phyloP scores from a whole-genome alignment of 2,113 vertebrate species.

The Mus musculus region DNA sequence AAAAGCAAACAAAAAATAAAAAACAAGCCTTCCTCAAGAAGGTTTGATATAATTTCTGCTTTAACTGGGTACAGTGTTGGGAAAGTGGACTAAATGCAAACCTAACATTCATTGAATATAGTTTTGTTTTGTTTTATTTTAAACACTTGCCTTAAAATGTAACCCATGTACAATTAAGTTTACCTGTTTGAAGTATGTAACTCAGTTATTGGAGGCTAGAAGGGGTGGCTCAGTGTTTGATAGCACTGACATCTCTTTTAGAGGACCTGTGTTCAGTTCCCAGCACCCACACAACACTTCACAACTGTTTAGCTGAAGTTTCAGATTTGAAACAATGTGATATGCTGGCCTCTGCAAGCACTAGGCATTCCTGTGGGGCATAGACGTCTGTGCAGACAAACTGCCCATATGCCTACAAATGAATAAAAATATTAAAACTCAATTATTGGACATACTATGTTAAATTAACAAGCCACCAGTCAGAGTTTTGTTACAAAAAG shows the following conservation, averaged over 20 bases:
- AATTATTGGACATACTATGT: not conserved
- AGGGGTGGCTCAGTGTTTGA: not conserved
- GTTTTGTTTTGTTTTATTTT: not conserved
- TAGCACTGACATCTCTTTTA: not conserved
- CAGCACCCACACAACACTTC: not conserved
- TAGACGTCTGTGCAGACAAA: not conserved
- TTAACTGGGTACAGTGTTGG: slow-evolving; percentile 9
- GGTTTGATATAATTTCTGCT: not conserved
- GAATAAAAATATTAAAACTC: not conserved
- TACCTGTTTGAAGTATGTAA: not conserved
- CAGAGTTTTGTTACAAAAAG: not conserved
- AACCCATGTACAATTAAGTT: not conserved
- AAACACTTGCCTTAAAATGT: not conserved
- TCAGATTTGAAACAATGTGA: not conserved
- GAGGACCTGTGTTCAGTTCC: not conserved
- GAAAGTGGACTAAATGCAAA: not conserved
- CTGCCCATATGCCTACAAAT: not conserved
- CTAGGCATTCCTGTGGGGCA: not conserved
- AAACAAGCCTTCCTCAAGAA: not conserved
- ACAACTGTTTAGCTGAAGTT: not conserved
- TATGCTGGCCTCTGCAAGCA: not conserved
- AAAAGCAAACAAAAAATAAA: not conserved
- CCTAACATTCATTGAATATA: not conserved
- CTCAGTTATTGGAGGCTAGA: not conserved
- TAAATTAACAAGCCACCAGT: not conserved